These are phyloP conservation scores for Lagocephalus sceleratus DNA, from an alignment of 2,797 vertebrate genomes.

Conservation along the genomic window DNA sequence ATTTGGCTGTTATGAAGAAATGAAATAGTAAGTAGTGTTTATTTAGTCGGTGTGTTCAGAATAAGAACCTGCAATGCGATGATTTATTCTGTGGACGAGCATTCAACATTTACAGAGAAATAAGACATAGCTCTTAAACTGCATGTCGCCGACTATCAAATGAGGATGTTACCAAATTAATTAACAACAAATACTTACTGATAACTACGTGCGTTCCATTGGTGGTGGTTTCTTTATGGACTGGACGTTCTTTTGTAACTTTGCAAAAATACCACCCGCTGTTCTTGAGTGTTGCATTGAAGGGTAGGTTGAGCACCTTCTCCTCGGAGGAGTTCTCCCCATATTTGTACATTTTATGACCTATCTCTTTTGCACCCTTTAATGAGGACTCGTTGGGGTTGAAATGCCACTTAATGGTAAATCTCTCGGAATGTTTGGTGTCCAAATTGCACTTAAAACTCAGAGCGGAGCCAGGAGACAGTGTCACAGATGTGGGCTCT, in stretches of 20 bases:
- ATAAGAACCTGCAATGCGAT: no score
- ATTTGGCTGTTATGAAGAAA: conserved; percentile 39
- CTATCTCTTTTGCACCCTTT: fast-evolving
- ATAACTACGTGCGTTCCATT: conserved; percentile 26
- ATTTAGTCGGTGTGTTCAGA: neutral
- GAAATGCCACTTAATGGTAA: conserved; percentile 4
- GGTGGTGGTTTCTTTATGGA: fast-evolving
- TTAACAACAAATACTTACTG: conserved; percentile 56
- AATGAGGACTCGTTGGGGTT: fast-evolving
- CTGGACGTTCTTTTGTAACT: conserved; percentile 29
- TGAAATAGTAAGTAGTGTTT: conserved; percentile 27
- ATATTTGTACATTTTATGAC: fast-evolving
- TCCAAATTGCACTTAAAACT: conserved; percentile 38
- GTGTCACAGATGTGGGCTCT: fast-evolving
- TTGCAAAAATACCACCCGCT: conserved; percentile 52
- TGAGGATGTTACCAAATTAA: neutral
- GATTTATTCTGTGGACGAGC: no score
- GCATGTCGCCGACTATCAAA: no score
- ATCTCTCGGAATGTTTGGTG: fast-evolving
- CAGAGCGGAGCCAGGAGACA: conserved; percentile 23
- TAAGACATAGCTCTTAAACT: no score
- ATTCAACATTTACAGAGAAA: neutral
- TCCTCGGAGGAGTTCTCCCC: neutral
- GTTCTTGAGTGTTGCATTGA: fast-evolving
- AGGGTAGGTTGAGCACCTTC: neutral